These are phyloP conservation scores for Benthosema pterotum DNA, from an alignment of 2,797 vertebrate species.

Conservation along the genomic window DNA sequence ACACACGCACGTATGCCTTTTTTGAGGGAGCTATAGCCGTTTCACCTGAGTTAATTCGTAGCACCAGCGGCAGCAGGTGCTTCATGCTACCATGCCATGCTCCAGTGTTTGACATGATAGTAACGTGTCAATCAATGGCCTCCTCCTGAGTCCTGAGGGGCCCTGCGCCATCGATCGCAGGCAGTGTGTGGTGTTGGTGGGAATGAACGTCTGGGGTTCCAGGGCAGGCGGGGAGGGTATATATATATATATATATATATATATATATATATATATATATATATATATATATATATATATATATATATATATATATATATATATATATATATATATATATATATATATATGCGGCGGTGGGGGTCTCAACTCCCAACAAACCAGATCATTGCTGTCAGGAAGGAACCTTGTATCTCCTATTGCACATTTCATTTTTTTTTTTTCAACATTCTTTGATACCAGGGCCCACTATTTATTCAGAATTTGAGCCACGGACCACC, in stretches of 20 bases:
- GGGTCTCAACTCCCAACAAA: slow-evolving; percentile 67
- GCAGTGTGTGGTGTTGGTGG: slow-evolving; percentile 73
- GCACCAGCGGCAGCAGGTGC: slow-evolving; percentile 72
- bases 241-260: no score
- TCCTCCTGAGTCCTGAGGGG: slow-evolving; percentile 73
- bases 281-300: no score
- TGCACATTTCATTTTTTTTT: no score
- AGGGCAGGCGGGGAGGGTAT: no score
- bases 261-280: no score
- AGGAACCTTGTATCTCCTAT: no score
- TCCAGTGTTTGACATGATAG: slow-evolving; percentile 75
- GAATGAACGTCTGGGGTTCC: slow-evolving; percentile 52
- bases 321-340: no score
- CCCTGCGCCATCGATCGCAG: slow-evolving; percentile 76
- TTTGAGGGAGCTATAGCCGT: slow-evolving; percentile 17
- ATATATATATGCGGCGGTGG: no score
- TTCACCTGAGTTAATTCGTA: slow-evolving; percentile 12
- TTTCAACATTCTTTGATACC: no score
- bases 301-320: no score
- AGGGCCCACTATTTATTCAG: no score
- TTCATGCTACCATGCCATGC: slow-evolving; percentile 67
- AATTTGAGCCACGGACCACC: no score
- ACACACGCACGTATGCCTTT: not conserved
- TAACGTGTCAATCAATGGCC: slow-evolving; percentile 80
- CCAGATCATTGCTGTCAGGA: slow-evolving; percentile 4